Evolutionary conservation across 2,797 vertebrate species (phyloP).

Genomic region (Muscicapa striata): DNA sequence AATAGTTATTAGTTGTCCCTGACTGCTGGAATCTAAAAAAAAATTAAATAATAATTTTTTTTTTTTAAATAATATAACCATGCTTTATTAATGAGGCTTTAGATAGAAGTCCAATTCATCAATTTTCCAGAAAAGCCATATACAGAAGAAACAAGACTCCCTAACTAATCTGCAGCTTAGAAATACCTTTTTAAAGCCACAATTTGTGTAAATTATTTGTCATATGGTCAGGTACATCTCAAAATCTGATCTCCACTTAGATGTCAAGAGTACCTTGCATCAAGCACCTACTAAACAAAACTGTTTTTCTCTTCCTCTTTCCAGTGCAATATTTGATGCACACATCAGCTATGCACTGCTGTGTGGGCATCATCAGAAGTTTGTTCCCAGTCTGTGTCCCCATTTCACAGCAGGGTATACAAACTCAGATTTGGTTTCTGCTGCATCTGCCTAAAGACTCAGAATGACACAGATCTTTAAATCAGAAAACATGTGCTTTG

Average conservation of each 20-base stretch:
- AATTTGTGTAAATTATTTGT: not conserved
- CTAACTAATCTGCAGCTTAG: not conserved
- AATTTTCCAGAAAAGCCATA: not conserved
- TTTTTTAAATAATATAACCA: not conserved
- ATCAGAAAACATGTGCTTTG: not conserved
- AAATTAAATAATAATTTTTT: not conserved
- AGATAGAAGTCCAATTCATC: not conserved
- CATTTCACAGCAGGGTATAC: not conserved
- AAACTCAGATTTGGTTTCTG: not conserved
- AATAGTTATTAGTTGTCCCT: not conserved
- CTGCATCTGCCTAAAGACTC: not conserved
- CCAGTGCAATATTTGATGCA: not conserved
- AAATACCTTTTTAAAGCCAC: not conserved
- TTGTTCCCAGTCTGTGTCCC: not conserved
- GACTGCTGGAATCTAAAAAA: not conserved
- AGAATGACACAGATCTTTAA: not conserved
- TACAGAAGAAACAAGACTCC: not conserved
- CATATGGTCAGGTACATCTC: not conserved
- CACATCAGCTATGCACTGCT: not conserved
- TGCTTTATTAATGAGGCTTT: not conserved
- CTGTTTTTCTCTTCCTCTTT: not conserved
- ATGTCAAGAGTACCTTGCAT: not conserved
- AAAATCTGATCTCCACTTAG: slow-evolving; percentile 5
- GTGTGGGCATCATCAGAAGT: not conserved
- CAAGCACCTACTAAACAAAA: not conserved